Base-by-base conservation (phyloP, 2,797 vertebrate genomes). In the Basileuterus tristriatus region DNA sequence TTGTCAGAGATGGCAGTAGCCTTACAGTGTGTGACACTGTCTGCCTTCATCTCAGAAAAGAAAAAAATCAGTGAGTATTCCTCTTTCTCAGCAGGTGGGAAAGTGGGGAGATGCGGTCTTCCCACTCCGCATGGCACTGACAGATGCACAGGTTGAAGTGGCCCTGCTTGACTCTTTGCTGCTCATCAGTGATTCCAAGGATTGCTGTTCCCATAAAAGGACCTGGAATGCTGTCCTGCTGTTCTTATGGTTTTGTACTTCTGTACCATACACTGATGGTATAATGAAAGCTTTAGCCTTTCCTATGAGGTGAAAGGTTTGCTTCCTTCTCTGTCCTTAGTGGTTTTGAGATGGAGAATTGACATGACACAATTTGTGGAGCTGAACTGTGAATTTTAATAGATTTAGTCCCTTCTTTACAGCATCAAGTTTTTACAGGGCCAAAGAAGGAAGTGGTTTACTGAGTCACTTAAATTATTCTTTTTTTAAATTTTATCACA, bases 361-460 rank as follows among this genome's bases (percentile, higher is more conserved):
- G 41, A 9, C 0, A 0, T 41, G 23, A 50, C 22, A 41, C 24
- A 72, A 5, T 86, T 75, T 62, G 36, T 56, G 30, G 29, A 65
- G 39, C 49, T 1, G 0, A 64, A 56, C 24, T 20, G 2, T 87
- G 71, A 72, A 56, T 19, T 91, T 64, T 16, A 26, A 11, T 37
- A 30, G 6, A 26, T 74, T 89, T 71, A n/a, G 36, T 46, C 15
- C 55, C 13, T 36, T 77, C 55, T 90, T 93, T 58, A 83, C 23
- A 87, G 70, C 5, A 2, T 71, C 26, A 55, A 3, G 13, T 77
- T 91, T 84, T 80, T 63, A 58, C 37, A 72, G 58, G 12, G 47
- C 52, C 32, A 90, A 89, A 96, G 69, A 69, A 95, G 96, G 97
- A 97, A 97, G 96, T 94, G 96, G 96, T 93, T 97, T 95, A 68